Base-by-base conservation (phyloP, 2,888 invertebrate genomes). In the Paralinhomoeus sp. region DNA sequence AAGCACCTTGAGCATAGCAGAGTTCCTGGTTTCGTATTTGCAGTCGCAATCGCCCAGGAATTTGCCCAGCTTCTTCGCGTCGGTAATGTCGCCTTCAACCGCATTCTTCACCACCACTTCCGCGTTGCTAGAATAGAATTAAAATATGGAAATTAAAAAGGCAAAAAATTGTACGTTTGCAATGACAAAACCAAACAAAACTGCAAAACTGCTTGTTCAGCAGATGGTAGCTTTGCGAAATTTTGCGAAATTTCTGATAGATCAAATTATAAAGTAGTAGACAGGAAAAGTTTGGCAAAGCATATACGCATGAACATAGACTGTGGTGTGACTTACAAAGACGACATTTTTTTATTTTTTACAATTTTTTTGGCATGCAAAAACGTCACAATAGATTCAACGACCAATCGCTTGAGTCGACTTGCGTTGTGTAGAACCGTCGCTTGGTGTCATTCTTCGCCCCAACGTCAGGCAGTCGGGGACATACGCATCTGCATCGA, bases 11-110 rank as follows among this genome's bases (percentile, higher is more conserved):
- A 58, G 45, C 37, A 58, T 46, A 18, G 59, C 53, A 15, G 58
- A 56, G 45, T 59, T 58, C 36, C 58, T 49, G 1, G 55, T 53
- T 45, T 58, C 58, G 45, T 53, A 54, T 23, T 51, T 47, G 42
- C 58, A 58, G 43, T 58, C 56, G 42, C 58, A 58, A 42, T 58
- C 59, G 40, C 58, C 58, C 31, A 58, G 48, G 37, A 58, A 58
- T 0, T 57, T 58, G 39, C 59, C 58, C 46, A 58, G 45, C 34
- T 53, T 54, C 1, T 49, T 27, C 1, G 51, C 53, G 40, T 57
- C 57, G 2, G 57, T 54, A 15, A 53, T 27, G 27, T 27, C 36
- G 2, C 41, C 44, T 13, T 24, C 36, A 22, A 59, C 58, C 42
- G 51, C 49, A 27, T 49, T 44, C 31, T 50, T 49, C 15, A 58